A percentile compares a stretch with the other conserved stretches of the same genome.
phyloP scores from a whole-genome alignment of 2,888 invertebrate species.

The Chrysodeixis includens region DNA sequence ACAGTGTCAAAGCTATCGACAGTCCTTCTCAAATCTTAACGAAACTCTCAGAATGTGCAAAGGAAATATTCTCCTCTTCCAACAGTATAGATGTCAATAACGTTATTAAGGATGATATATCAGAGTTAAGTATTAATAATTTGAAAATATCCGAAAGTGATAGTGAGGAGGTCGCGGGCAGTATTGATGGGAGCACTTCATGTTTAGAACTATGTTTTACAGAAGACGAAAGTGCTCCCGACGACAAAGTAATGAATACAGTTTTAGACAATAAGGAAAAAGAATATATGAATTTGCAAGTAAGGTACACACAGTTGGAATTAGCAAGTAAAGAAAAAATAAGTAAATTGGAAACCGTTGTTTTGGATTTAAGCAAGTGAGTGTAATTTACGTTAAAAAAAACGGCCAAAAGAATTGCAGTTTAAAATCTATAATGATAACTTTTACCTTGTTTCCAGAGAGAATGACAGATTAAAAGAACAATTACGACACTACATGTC shows the following conservation, averaged over 20 bases:
- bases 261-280: constrained; percentile 83
- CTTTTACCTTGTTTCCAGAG: constrained; percentile 84
- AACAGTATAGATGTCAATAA: constrained; percentile 82
- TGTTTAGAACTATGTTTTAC: constrained; percentile 86
- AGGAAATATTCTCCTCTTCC: constrained; percentile 86
- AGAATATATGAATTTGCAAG: constrained; percentile 86
- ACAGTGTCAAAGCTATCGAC: constrained; percentile 82
- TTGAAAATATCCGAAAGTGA: constrained; percentile 86
- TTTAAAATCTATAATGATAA: background rate
- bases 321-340: constrained; percentile 83
- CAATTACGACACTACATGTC: constrained; percentile 96
- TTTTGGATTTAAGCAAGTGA: constrained; percentile 91
- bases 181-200: constrained; percentile 85
- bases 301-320: constrained; percentile 86
- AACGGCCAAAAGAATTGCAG: too few species aligned
- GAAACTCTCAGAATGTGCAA: constrained; percentile 85
- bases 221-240: constrained; percentile 81
- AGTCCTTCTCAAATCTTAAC: constrained; percentile 85
- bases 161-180: constrained; percentile 84
- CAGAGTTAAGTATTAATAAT: constrained; percentile 83
- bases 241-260: constrained; percentile 75
- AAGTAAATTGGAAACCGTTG: constrained; percentile 85
- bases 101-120: constrained; percentile 77
- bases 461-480: constrained; percentile 95
- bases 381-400: too few species aligned